Evolutionary conservation across 2,113 vertebrate species (phyloP).

Genomic region (Urocynchramus pylzowi): DNA sequence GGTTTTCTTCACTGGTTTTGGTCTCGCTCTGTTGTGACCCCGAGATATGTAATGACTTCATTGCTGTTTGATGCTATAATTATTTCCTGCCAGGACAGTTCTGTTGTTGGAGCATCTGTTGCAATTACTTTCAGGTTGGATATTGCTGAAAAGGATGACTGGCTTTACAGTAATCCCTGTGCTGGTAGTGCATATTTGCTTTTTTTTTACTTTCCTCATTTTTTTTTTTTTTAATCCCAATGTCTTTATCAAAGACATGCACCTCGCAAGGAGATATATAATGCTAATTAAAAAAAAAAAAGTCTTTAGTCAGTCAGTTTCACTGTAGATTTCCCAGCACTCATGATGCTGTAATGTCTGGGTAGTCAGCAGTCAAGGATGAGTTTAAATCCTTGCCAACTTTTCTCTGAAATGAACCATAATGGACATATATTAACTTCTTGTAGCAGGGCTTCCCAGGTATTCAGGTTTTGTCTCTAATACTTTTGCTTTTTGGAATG

Average conservation of each 20-base stretch:
- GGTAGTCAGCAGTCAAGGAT: neutral
- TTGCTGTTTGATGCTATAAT: neutral
- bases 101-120: neutral
- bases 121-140: neutral
- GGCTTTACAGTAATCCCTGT: neutral
- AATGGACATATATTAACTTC: neutral
- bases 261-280: neutral
- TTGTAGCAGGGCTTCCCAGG: neutral
- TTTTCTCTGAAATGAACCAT: neutral
- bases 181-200: neutral
- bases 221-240: too few species aligned
- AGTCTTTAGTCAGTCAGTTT: neutral
- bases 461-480: neutral
- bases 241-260: neutral
- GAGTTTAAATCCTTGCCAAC: neutral
- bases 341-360: neutral
- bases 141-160: neutral
- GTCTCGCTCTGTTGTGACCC: accelerated
- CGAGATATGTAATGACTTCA: neutral
- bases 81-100: neutral
- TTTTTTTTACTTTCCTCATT: neutral
- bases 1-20: neutral
- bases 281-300: neutral
- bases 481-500: neutral
- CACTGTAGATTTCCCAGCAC: neutral